phyloP scores from a whole-genome alignment of 2,888 invertebrate genomes.

The Nymphalis polychloros region DNA sequence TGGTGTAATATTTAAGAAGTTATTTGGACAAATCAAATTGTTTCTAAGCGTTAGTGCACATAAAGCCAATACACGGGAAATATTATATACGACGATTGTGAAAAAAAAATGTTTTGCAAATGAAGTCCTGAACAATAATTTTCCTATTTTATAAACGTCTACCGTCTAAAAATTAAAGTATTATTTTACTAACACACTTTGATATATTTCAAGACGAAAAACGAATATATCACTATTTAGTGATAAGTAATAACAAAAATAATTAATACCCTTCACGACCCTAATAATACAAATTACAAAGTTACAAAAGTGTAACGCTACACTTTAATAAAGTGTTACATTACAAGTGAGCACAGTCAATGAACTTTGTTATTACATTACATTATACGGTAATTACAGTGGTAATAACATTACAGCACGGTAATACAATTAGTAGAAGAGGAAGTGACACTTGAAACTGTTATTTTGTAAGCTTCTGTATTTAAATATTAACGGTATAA shows the following conservation, averaged over 20 bases:
- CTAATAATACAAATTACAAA: constrained; percentile 12
- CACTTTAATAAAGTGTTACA: constrained; percentile 27
- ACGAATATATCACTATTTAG: too few species aligned
- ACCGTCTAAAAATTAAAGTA: too few species aligned
- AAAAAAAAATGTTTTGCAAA: too few species aligned
- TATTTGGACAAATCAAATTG: too few species aligned
- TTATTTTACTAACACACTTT: too few species aligned
- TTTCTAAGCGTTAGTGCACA: too few species aligned
- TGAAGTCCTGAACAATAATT: too few species aligned
- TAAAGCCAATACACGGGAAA: too few species aligned
- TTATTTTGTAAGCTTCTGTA: constrained; percentile 5
- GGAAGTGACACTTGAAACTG: constrained; percentile 36
- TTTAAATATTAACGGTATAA: background rate
- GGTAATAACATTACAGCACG: constrained; percentile 22
- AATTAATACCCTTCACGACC: background rate
- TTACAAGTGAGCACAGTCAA: constrained; percentile 15
- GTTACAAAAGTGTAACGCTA: constrained; percentile 26
- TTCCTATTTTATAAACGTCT: too few species aligned
- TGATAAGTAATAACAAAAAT: background rate
- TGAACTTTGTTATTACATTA: constrained; percentile 11
- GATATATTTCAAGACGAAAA: too few species aligned
- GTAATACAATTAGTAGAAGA: background rate
- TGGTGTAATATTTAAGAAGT: too few species aligned
- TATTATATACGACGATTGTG: too few species aligned
- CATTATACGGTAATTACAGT: constrained; percentile 25